Conservation (phyloP, 2,113 vertebrate species). For the Malurus elegans region DNA sequence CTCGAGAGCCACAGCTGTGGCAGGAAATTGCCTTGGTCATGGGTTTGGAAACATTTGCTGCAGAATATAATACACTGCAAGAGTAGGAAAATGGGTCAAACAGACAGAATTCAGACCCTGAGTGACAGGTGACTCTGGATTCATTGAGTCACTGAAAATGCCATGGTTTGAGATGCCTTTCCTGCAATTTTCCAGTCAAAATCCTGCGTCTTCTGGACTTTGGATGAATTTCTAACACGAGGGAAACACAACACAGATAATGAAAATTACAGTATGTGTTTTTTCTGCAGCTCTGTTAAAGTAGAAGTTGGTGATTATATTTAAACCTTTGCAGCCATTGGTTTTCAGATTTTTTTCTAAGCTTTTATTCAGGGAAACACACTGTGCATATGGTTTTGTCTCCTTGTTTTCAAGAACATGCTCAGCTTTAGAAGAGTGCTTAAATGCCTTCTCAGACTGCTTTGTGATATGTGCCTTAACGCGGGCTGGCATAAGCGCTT, state of each 20-base stretch:
- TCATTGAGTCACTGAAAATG: not conserved
- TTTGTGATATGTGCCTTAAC: constrained; percentile 3
- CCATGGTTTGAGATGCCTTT: not conserved
- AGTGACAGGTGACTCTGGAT: not conserved
- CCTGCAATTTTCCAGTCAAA: not conserved
- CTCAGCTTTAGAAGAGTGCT: not conserved
- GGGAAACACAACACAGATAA: not conserved
- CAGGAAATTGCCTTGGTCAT: constrained; percentile 5
- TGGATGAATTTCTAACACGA: not conserved
- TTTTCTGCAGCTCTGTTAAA: constrained; percentile 4
- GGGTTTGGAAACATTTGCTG: not conserved
- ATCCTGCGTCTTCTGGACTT: not conserved
- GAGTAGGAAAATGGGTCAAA: not conserved
- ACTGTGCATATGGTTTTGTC: not conserved
- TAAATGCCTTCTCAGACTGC: constrained; percentile 25
- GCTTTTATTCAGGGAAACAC: constrained; percentile 25
- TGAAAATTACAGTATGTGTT: not conserved
- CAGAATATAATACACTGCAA: not conserved
- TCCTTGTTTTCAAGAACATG: constrained; percentile 13
- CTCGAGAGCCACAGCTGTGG: not conserved
- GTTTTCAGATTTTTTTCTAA: not conserved
- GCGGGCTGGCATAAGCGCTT: not conserved
- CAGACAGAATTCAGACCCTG: not conserved
- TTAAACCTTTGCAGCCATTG: not conserved
- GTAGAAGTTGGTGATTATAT: not conserved